These are phyloP conservation scores for Microtus oregoni DNA, from an alignment of 2,113 vertebrate species.

Conservation along the genomic window DNA sequence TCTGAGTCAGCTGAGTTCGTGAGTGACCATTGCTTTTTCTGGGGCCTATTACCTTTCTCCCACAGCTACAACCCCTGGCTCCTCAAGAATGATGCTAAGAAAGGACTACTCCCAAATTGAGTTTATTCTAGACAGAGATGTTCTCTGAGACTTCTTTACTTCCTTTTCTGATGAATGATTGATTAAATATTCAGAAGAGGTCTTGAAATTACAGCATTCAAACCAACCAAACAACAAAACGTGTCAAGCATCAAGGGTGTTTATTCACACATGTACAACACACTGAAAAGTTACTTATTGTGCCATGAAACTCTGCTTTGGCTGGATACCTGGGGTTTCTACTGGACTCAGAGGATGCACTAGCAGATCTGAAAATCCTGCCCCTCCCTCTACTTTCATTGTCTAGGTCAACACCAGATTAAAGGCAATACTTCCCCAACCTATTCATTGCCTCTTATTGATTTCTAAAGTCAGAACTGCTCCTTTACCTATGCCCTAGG, in stretches of 20 bases:
- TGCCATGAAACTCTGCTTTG: neutral
- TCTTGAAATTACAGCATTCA: neutral
- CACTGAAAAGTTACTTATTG: neutral
- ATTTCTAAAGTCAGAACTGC: neutral
- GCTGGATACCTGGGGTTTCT: neutral
- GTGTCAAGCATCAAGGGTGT: neutral
- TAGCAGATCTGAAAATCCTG: neutral
- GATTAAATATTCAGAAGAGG: neutral
- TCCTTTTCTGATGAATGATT: neutral
- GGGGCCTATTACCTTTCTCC: neutral
- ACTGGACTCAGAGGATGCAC: neutral
- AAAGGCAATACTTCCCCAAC: neutral
- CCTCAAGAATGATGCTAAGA: neutral
- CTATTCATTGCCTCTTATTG: neutral
- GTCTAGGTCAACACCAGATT: neutral
- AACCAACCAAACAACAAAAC: neutral
- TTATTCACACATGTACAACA: neutral
- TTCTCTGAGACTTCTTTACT: neutral
- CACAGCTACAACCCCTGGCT: neutral
- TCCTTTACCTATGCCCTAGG: neutral
- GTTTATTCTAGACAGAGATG: neutral
- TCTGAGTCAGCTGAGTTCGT: neutral
- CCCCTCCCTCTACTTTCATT: neutral
- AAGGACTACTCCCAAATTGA: neutral
- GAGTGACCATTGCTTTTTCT: neutral